phyloP scores from a whole-genome alignment of 2,113 vertebrate genomes.

The Dipodomys merriami region DNA sequence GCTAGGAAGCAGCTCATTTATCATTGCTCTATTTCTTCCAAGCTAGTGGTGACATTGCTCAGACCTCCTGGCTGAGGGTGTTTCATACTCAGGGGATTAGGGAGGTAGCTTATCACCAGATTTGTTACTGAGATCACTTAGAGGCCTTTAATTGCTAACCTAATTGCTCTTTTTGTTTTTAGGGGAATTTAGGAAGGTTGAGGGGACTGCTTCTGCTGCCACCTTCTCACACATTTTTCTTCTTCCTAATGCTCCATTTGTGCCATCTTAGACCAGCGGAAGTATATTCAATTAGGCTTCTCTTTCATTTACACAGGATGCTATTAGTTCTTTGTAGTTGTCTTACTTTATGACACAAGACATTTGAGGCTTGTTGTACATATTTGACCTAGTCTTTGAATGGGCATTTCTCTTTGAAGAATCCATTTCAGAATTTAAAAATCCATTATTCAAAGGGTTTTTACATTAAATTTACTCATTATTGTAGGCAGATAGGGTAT shows the following conservation, averaged over 20 bases:
- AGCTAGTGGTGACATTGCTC: not conserved
- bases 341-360: slow-evolving; percentile 11
- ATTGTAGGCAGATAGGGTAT: too few species aligned
- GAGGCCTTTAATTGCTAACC: not conserved
- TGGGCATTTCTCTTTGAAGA: not conserved
- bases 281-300: not conserved
- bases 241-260: not conserved
- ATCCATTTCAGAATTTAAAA: not conserved
- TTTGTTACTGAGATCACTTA: not conserved
- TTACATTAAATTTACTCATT: not conserved
- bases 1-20: not conserved
- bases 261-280: not conserved
- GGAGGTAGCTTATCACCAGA: not conserved
- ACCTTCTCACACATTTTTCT: not conserved
- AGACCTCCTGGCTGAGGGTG: not conserved
- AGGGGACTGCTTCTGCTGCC: not conserved
- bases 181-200: not conserved
- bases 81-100: not conserved
- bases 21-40: not conserved
- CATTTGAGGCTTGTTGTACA: not conserved
- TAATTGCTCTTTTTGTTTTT: not conserved
- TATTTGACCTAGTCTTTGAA: not conserved
- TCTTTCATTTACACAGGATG: not conserved
- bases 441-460: not conserved
- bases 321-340: not conserved